Evolutionary conservation across 2,797 vertebrate genomes (phyloP).

Genomic region (Anas bernieri): DNA sequence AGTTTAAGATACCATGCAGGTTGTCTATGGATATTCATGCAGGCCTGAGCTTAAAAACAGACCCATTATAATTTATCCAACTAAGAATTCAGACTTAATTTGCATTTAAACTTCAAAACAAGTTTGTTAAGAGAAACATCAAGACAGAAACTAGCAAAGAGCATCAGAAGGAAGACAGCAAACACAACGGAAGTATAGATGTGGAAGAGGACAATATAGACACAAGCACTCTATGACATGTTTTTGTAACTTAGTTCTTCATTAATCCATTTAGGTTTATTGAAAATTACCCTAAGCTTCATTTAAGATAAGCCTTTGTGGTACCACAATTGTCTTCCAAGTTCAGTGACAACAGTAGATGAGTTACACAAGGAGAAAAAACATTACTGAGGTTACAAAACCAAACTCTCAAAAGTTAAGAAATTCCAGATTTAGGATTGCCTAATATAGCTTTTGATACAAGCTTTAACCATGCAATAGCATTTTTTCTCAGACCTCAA

Average conservation of each 20-base stretch:
- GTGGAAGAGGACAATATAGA: background rate
- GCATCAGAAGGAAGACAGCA: background rate
- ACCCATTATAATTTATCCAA: background rate
- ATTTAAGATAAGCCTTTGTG: background rate
- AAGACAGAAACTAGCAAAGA: background rate
- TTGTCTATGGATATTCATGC: background rate
- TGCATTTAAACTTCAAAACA: background rate
- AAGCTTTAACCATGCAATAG: background rate
- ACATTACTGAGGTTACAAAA: background rate
- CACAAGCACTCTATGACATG: background rate
- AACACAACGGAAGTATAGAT: background rate
- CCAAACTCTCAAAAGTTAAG: background rate
- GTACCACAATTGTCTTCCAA: background rate
- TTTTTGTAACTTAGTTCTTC: background rate
- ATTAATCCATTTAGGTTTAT: background rate
- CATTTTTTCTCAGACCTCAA: background rate
- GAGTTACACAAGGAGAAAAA: background rate
- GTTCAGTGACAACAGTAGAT: background rate
- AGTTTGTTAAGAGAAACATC: background rate
- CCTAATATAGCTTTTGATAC: conserved; percentile 2
- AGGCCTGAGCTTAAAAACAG: background rate
- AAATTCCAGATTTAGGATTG: conserved; percentile 12
- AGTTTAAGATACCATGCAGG: background rate
- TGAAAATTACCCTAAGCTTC: background rate
- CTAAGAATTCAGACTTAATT: background rate